Conservation (phyloP, 2,113 vertebrate species). For the Lamprotornis superbus region DNA sequence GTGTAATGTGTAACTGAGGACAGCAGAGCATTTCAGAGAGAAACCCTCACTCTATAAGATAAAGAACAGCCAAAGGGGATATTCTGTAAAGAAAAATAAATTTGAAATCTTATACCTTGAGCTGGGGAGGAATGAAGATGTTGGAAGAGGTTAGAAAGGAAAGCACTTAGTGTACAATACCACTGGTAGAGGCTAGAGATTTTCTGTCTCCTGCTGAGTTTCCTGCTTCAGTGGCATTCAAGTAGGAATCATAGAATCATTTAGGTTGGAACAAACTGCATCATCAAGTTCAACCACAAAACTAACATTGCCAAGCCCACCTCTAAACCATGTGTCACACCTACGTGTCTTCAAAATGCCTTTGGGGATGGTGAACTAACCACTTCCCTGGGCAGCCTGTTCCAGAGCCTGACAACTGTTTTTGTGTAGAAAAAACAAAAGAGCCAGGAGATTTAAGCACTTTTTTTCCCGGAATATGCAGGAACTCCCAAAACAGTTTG, state of each 20-base stretch:
- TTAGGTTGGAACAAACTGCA: neutral
- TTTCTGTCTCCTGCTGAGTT: neutral
- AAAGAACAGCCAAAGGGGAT: neutral
- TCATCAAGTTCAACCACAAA: neutral
- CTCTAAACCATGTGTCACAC: neutral
- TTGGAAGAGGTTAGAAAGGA: neutral
- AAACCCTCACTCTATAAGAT: neutral
- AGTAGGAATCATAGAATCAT: neutral
- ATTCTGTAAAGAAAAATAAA: neutral
- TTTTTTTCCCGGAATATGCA: neutral
- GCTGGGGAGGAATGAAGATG: neutral
- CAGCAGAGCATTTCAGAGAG: neutral
- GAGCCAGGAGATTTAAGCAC: neutral
- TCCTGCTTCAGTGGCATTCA: neutral
- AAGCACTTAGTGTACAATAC: neutral
- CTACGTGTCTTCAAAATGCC: accelerated
- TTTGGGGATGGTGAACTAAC: neutral
- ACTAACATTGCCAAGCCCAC: neutral
- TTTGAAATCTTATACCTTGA: neutral
- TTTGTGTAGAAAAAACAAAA: neutral
- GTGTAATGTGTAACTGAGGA: neutral
- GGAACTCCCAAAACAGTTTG: neutral
- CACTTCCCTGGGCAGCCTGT: neutral
- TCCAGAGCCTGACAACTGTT: neutral
- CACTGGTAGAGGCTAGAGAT: neutral